phyloP scores from a whole-genome alignment of 2,113 vertebrate species.

The Clarias macrocephalus region DNA sequence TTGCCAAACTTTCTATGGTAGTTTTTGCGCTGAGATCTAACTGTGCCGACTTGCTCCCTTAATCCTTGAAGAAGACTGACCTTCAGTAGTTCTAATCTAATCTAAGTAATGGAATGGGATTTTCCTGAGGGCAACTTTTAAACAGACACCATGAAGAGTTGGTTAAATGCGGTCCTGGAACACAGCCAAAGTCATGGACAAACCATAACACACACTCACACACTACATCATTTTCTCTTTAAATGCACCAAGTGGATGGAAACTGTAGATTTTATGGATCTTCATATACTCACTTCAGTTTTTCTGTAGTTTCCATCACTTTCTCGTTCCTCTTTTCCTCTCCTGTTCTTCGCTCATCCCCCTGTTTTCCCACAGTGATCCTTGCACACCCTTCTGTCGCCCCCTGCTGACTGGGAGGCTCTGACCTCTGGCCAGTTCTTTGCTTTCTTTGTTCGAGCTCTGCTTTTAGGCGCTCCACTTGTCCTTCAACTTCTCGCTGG shows the following conservation, averaged over 20 bases:
- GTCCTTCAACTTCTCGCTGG: slow-evolving; percentile 64
- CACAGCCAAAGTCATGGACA: not conserved
- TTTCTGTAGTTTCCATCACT: slow-evolving; percentile 60
- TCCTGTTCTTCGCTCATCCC: slow-evolving; percentile 57
- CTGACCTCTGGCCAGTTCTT: not conserved
- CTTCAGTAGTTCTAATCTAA: not conserved
- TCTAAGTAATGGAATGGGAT: not conserved
- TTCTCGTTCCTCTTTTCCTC: slow-evolving; percentile 52
- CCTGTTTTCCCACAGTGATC: slow-evolving; percentile 62
- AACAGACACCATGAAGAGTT: not conserved
- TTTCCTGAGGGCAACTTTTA: not conserved
- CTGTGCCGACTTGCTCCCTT: not conserved
- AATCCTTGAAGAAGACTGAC: not conserved
- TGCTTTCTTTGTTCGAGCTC: slow-evolving; percentile 64
- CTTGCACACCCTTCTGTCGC: slow-evolving; percentile 62
- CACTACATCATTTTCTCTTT: not conserved
- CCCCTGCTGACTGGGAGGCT: slow-evolving; percentile 52
- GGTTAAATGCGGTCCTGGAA: not conserved
- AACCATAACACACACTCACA: not conserved
- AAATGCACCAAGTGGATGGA: not conserved
- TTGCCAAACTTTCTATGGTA: not conserved
- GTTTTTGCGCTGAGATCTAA: not conserved
- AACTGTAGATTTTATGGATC: not conserved
- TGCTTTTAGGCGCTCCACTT: slow-evolving; percentile 61
- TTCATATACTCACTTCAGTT: slow-evolving; percentile 64